Evolutionary conservation across 2,888 invertebrate species (phyloP).

Genomic region (Brassicogethes aeneus): DNA sequence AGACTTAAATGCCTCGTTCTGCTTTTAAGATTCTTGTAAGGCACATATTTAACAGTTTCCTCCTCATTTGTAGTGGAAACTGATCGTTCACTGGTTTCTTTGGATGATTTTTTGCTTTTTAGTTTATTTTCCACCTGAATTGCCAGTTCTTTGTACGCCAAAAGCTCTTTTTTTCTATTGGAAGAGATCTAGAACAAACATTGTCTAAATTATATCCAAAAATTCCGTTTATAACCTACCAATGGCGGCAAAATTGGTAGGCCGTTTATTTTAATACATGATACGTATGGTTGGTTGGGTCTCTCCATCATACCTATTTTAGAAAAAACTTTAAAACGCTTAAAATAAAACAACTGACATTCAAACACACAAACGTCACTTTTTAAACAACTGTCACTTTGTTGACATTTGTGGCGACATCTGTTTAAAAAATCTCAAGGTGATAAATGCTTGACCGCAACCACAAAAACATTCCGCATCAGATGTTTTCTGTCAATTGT

Average conservation of each 20-base stretch:
- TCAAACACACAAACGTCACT: background rate
- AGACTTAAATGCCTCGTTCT: conserved; percentile 22
- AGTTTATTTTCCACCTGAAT: conserved; percentile 54
- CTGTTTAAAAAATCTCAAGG: no score
- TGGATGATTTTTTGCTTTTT: conserved; percentile 24
- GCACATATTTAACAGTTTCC: background rate
- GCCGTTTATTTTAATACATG: conserved; percentile 66
- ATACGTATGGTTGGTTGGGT: conserved; percentile 43
- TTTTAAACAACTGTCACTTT: conserved; percentile 1
- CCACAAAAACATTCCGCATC: no score
- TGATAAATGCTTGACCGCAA: no score
- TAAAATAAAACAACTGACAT: background rate
- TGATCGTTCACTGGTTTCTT: background rate
- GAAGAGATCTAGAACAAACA: conserved; percentile 51
- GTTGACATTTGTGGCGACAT: no score
- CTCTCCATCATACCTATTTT: background rate
- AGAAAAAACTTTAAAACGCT: background rate
- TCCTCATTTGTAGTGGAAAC: background rate
- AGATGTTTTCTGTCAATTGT: no score
- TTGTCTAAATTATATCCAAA: conserved; percentile 4
- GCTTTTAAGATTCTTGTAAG: conserved; percentile 6
- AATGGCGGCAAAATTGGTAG: conserved; percentile 66
- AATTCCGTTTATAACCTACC: conserved; percentile 44
- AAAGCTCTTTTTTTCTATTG: conserved; percentile 55
- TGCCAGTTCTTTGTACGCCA: conserved; percentile 57